Evolutionary conservation across 2,113 vertebrate genomes (phyloP), one percentile per base, ranked within the genome.

Genomic region (Sardina pilchardus): DNA sequence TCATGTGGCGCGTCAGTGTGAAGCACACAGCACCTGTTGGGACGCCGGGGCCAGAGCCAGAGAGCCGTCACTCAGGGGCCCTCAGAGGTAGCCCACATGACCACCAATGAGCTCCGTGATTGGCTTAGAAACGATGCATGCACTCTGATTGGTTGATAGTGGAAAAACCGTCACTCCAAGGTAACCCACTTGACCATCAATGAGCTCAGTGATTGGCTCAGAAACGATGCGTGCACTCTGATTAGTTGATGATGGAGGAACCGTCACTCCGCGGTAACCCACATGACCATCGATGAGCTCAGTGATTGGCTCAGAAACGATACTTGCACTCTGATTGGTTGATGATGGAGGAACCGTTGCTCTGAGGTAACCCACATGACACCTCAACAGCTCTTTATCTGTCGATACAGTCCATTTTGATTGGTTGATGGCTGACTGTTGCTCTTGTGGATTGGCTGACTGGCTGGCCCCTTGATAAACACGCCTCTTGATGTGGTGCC

Each of bases 21-120:
- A 36, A 75, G 67, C 67, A 75, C 30, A 75, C 67, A 75, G 67
- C 67, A 75, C 67, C 67, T 75, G 67, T 75, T 75, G 26, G 12
- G 67, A 30, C 12, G 26, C 10, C 10, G 26, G 67, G 26, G 67
- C 30, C 26, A 34, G 26, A 75, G 67, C 67, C 67, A 75, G 67
- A 75, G 10, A 71, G n/a, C 67, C 1, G 9, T 75, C 67, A 30
- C 63, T 71, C 67, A 21, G 21, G n/a, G 59, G 59, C 59, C 59
- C 59, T 63, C 59, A 63, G 21, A 63, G 59, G 5, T n/a, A 26
- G 16, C 67, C 30, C 26, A 71, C 0, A 26, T 12, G 1, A 2
- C 4, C 67, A 71, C 2, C 67, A 16, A 1, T 71, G 67, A 71
- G 67, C 67, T 71, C 67, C 34, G 1, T 71, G 67, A 71, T 71